Conservation (phyloP, 1,140 invertebrate species). For the Lysiphlebus fabarum region DNA sequence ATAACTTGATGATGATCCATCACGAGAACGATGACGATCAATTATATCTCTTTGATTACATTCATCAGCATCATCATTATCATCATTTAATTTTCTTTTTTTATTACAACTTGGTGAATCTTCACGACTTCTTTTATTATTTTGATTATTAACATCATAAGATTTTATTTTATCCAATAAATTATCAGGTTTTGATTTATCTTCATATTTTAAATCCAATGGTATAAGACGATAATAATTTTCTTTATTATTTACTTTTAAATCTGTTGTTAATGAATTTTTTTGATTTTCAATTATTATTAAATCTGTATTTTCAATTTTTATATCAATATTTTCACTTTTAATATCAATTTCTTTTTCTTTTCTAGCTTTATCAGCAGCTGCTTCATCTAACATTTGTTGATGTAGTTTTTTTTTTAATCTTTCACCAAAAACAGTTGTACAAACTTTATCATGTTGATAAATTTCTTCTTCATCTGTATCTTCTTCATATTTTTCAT, state of each 20-base stretch:
- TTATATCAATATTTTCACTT: slow-evolving; percentile 2
- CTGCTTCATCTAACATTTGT: slow-evolving; percentile 30
- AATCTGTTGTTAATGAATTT: not conserved
- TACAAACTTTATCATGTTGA: slow-evolving; percentile 16
- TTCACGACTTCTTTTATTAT: not conserved
- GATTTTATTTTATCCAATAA: slow-evolving; percentile 18
- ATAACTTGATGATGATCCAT: too few species aligned
- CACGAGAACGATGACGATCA: too few species aligned
- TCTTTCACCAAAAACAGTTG: slow-evolving; percentile 42
- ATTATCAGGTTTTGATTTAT: slow-evolving; percentile 11
- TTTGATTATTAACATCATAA: not conserved
- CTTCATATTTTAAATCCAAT: not conserved
- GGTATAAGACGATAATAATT: slow-evolving; percentile 14
- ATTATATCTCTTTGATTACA: not conserved
- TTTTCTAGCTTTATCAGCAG: slow-evolving; percentile 24
- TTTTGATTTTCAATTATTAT: not conserved
- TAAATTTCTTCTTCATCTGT: slow-evolving; percentile 22
- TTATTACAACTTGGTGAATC: not conserved
- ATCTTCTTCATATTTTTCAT: not conserved
- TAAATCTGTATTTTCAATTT: too few species aligned
- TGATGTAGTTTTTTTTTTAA: slow-evolving; percentile 36
- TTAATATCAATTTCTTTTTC: slow-evolving; percentile 1
- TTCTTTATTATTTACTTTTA: slow-evolving; percentile 11
- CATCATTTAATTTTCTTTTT: not conserved
- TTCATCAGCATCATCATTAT: not conserved